Evolutionary conservation across 2,113 vertebrate species (phyloP).

Genomic region (Eublepharis macularius): DNA sequence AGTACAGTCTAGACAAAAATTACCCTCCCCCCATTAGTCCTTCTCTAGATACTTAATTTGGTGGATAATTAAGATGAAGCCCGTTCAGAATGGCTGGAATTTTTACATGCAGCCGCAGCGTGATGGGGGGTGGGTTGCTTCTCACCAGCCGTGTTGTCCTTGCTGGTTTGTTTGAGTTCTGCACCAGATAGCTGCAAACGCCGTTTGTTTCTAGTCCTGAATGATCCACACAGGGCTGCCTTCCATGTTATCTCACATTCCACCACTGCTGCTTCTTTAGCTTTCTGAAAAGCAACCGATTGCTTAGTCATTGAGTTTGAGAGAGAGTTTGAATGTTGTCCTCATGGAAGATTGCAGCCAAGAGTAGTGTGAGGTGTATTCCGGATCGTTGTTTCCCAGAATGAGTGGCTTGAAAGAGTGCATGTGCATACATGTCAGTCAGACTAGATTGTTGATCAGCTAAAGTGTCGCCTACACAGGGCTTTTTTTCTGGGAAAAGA

Average conservation of each 20-base stretch:
- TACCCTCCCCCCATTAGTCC: too few relatives aligned
- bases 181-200: neutral
- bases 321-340: neutral
- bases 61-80: neutral
- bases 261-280: neutral
- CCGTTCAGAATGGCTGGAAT: too few relatives aligned
- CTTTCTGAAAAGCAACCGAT: constrained; percentile 4
- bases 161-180: neutral
- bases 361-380: neutral
- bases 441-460: too few relatives aligned
- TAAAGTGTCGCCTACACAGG: too few relatives aligned
- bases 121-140: neutral
- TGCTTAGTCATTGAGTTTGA: constrained; percentile 11
- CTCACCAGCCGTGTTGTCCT: neutral
- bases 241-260: neutral
- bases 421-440: neutral
- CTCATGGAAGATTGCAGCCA: neutral
- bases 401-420: neutral
- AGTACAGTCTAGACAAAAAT: neutral
- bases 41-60: neutral
- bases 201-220: neutral
- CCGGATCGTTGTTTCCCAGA: neutral
- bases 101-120: neutral
- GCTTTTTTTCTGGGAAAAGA: too few relatives aligned
- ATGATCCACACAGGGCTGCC: neutral